Conservation (phyloP, 2,797 vertebrate species). For the Pseudopleuronectes americanus region DNA sequence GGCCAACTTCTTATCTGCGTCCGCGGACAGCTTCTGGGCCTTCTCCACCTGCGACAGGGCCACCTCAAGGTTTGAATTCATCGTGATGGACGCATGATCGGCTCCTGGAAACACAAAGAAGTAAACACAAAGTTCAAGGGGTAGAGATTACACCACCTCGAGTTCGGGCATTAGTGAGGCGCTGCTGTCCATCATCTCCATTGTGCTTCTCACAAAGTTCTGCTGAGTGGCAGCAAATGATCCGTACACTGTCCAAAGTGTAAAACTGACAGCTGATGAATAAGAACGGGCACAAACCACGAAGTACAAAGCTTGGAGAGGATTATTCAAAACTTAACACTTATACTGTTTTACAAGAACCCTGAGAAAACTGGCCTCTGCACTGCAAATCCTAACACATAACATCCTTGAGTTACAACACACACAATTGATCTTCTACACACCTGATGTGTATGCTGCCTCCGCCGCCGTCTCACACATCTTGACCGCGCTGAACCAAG, state of each 20-base stretch:
- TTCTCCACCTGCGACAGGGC: slow-evolving; percentile 89
- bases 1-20: slow-evolving; percentile 89
- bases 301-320: slow-evolving; percentile 18
- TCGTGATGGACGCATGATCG: slow-evolving; percentile 87
- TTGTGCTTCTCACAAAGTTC: slow-evolving; percentile 50
- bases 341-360: slow-evolving; percentile 9
- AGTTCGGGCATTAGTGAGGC: slow-evolving; percentile 42
- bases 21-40: slow-evolving; percentile 83
- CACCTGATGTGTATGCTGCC: slow-evolving; percentile 91
- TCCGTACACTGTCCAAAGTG: slow-evolving; percentile 32
- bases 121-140: slow-evolving; percentile 34
- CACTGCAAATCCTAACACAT: slow-evolving; percentile 16
- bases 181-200: slow-evolving; percentile 52
- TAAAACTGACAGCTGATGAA: slow-evolving; percentile 51
- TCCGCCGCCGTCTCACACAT: slow-evolving; percentile 94
- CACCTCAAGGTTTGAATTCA: slow-evolving; percentile 88
- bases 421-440: slow-evolving; percentile 31
- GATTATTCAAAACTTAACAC: slow-evolving; percentile 28
- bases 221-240: slow-evolving; percentile 51
- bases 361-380: slow-evolving; percentile 23
- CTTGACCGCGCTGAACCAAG: slow-evolving; percentile 88
- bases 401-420: not conserved
- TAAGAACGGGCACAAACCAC: slow-evolving; percentile 19
- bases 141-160: slow-evolving; percentile 15
- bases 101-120: slow-evolving; percentile 84